These are phyloP conservation scores for Drosophila pandora DNA, from an alignment of 1,140 invertebrate genomes.

Conservation along the genomic window DNA sequence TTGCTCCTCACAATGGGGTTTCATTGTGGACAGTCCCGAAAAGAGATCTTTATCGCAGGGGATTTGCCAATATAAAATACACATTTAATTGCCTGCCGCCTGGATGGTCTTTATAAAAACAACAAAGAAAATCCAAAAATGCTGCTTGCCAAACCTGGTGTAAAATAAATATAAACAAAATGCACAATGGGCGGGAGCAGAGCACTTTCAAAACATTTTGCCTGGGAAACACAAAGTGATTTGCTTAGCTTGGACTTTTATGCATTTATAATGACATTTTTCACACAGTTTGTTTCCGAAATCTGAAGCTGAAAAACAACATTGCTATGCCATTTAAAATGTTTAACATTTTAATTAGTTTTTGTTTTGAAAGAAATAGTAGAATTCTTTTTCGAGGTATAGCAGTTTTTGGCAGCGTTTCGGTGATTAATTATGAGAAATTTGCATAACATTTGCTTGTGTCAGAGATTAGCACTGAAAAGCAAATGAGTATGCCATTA, in stretches of 20 bases:
- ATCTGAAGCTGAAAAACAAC: conserved; percentile 11
- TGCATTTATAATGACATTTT: conserved; percentile 69
- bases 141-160: conserved; percentile 45
- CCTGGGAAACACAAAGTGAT: conserved; percentile 56
- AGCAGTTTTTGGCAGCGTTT: conserved; percentile 23
- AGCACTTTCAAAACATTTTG: conserved; percentile 60
- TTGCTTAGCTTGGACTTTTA: conserved; percentile 35
- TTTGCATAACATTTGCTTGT: conserved; percentile 39
- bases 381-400: conserved; percentile 21
- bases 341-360: conserved; percentile 65
- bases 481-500: conserved; percentile 36
- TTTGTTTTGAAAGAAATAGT: conserved; percentile 17
- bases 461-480: conserved; percentile 16
- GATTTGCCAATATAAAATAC: conserved; percentile 65
- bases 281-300: conserved; percentile 70
- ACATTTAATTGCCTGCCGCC: conserved; percentile 56
- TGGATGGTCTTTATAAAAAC: conserved; percentile 11
- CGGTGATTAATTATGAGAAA: conserved; percentile 38
- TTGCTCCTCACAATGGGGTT: conserved; percentile 35
- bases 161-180: conserved; percentile 45
- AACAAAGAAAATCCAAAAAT: conserved; percentile 23
- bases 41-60: conserved; percentile 33
- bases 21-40: conserved; percentile 21
- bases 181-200: conserved; percentile 42
- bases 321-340: conserved; percentile 46